A percentile compares a stretch with the other conserved stretches of the same genome.
phyloP scores from a whole-genome alignment of 1,140 invertebrate species.

The Pseudachorutes palmiensis region DNA sequence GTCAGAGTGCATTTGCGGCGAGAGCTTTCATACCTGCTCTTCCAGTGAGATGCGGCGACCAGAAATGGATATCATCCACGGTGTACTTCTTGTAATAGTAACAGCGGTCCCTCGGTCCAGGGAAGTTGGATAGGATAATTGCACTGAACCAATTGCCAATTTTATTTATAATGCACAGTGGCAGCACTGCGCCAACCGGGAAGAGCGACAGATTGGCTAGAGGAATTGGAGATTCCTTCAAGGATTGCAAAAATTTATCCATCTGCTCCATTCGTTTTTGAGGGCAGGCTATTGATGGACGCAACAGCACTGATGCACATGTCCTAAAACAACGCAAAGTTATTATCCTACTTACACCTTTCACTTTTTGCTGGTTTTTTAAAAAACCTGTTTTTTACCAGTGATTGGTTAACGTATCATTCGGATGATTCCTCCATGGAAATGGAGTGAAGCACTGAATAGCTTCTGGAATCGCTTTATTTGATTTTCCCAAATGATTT shows the following conservation, averaged over 20 bases:
- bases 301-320: conserved; percentile 22
- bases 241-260: not conserved
- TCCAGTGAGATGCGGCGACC: conserved; percentile 29
- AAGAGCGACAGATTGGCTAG: conserved; percentile 21
- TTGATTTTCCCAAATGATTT: not conserved
- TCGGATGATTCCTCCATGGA: conserved; percentile 29
- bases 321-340: conserved; percentile 18
- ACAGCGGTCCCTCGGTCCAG: conserved; percentile 21
- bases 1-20: no score
- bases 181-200: conserved; percentile 17
- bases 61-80: conserved; percentile 27
- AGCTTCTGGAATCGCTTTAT: conserved; percentile 15
- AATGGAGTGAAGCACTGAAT: conserved; percentile 26
- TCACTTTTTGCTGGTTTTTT: no score
- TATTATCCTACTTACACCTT: not conserved
- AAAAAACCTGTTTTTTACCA: no score
- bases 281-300: not conserved
- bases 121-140: conserved; percentile 31
- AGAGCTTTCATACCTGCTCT: conserved; percentile 28
- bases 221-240: conserved; percentile 27
- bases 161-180: conserved; percentile 23
- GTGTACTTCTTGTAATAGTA: conserved; percentile 20
- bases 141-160: conserved; percentile 33
- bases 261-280: conserved; percentile 15
- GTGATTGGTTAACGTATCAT: conserved; percentile 31